These are phyloP conservation scores for Parelbella ahira DNA, from an alignment of 2,888 invertebrate genomes.

Conservation along the genomic window DNA sequence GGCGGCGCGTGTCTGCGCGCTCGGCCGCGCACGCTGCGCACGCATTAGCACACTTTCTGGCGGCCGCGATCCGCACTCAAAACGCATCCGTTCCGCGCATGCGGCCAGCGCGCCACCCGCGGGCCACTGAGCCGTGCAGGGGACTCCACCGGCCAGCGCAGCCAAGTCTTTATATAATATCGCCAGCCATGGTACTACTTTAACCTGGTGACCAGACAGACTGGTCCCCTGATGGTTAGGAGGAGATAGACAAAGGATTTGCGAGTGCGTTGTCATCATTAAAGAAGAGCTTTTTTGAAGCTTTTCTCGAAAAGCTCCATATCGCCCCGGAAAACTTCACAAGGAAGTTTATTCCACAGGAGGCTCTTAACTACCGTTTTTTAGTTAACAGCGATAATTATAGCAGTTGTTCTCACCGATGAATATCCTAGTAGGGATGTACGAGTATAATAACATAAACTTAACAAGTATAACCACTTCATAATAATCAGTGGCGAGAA, in stretches of 20 bases:
- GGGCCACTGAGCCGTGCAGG: too few species aligned
- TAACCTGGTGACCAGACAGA: too few species aligned
- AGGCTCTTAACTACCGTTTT: slow-evolving; percentile 8
- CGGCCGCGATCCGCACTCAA: slow-evolving; percentile 56
- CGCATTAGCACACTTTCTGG: slow-evolving; percentile 69
- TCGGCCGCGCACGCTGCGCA: slow-evolving; percentile 54
- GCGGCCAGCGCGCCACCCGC: too few species aligned
- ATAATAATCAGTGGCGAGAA: slow-evolving; percentile 1
- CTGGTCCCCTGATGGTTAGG: too few species aligned
- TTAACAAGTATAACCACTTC: background rate
- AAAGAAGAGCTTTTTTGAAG: too few species aligned
- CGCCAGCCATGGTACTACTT: slow-evolving; percentile 10
- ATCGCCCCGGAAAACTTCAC: too few species aligned
- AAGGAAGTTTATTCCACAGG: too few species aligned
- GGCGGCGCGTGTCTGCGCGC: slow-evolving; percentile 57
- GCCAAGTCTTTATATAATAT: slow-evolving; percentile 18
- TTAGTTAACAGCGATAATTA: slow-evolving; percentile 13
- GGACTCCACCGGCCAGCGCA: slow-evolving; percentile 13
- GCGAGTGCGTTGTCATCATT: too few species aligned
- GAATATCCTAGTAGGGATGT: background rate
- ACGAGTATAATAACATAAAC: background rate
- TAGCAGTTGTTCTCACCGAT: background rate
- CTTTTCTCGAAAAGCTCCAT: too few species aligned
- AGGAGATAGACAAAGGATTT: too few species aligned
- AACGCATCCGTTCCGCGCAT: slow-evolving; percentile 62